phyloP scores from a whole-genome alignment of 2,797 vertebrate genomes.

The Alcedo atthis region DNA sequence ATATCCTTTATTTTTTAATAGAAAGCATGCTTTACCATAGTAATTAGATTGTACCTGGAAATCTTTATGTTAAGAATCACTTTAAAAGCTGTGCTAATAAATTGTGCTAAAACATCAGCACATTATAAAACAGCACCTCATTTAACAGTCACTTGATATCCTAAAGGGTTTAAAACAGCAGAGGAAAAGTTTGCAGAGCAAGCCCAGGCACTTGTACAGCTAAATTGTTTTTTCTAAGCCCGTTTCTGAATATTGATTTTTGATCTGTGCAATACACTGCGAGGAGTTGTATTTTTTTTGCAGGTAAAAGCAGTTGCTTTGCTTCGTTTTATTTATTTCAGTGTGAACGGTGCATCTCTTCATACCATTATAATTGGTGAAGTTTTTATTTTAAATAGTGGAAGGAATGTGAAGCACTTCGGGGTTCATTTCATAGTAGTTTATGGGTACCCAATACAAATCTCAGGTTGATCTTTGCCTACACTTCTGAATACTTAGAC shows the following conservation, averaged over 20 bases:
- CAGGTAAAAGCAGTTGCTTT: conserved; percentile 72
- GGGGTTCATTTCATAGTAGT: neutral
- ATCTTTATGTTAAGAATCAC: neutral
- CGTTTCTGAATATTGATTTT: conserved; percentile 85
- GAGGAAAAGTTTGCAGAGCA: conserved; percentile 59
- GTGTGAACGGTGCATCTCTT: neutral
- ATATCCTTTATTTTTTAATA: neutral
- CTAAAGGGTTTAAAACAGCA: conserved; percentile 30
- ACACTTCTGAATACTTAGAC: neutral
- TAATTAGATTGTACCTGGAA: neutral
- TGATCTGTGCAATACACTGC: conserved; percentile 73
- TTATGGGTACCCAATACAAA: neutral
- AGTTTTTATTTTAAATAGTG: neutral
- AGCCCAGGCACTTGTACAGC: conserved; percentile 66
- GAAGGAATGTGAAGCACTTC: neutral
- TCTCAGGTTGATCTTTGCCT: neutral
- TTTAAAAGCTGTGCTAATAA: neutral
- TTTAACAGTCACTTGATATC: neutral
- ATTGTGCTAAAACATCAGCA: neutral
- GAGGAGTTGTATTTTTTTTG: conserved; percentile 71
- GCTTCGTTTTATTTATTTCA: conserved; percentile 70
- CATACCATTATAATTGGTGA: neutral
- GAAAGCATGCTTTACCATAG: neutral
- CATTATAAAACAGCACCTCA: neutral
- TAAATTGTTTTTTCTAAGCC: conserved; percentile 82